These are phyloP conservation scores for Trogon melanurus DNA, from an alignment of 2,113 vertebrate species.

Conservation along the genomic window DNA sequence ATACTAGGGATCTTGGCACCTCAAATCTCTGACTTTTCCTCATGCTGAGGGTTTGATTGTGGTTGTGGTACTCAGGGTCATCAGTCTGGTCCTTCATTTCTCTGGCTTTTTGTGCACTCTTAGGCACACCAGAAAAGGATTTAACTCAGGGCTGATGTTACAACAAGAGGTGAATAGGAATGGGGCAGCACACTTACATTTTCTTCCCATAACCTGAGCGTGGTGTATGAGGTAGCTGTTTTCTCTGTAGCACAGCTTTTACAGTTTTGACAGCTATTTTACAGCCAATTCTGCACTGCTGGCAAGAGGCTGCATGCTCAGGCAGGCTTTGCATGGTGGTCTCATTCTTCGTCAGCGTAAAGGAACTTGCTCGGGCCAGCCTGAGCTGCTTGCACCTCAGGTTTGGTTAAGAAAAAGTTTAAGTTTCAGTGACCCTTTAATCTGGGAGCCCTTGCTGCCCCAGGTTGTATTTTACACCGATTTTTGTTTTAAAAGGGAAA, in stretches of 20 bases:
- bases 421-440: background rate
- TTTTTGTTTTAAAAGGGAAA: background rate
- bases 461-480: background rate
- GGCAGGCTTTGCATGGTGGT: background rate
- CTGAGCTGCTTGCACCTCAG: background rate
- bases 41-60: background rate
- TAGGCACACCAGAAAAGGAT: background rate
- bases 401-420: background rate
- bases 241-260: background rate
- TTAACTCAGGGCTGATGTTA: background rate
- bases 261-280: background rate
- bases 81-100: background rate
- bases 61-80: background rate
- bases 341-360: background rate
- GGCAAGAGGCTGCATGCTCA: background rate
- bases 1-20: background rate
- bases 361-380: background rate
- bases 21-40: background rate
- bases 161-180: background rate
- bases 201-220: fast-evolving
- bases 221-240: background rate
- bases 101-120: background rate
- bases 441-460: background rate
- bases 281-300: background rate
- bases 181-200: background rate